Base-by-base conservation (phyloP, 2,888 invertebrate species). In the Pollenia amentaria region DNA sequence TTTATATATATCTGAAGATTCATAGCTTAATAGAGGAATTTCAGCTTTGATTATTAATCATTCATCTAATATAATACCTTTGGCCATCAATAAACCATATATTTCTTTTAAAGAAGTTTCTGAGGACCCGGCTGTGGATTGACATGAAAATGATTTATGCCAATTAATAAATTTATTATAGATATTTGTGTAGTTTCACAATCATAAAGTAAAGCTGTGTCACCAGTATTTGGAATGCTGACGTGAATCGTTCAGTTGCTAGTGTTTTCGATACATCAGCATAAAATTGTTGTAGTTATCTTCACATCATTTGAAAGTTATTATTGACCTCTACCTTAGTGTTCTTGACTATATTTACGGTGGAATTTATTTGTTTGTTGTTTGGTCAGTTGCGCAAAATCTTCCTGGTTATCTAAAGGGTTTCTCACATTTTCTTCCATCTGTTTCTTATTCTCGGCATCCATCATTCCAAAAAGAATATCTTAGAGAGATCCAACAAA, bases 371-470 rank as follows among this genome's bases (percentile, higher is more conserved):
- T n/a, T n/a, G n/a, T n/a, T n/a, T n/a, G n/a, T n/a, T n/a, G n/a
- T n/a, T n/a, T n/a, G n/a, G n/a, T n/a, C n/a, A n/a, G n/a, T n/a
- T n/a, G n/a, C n/a, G n/a, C n/a, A n/a, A n/a, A n/a, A n/a, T n/a
- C n/a, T n/a, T n/a, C n/a, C n/a, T 51, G 9, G 51, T 53, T 53
- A 53, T 53, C 51, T 16, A 53, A 16, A 16, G 18, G 51, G 18
- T 60, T 60, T 38, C 62, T 38, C 62, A 40, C 40, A 62, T 40
- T 62, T 16, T 40, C 10, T n/a, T 62, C 62, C 62, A 62, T 42
- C 40, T n/a, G 14, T 62, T 40, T 16, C n/a, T 57, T n/a, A 72
- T 44, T 44, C 18, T 46, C 44, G 44, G 60, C 44, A 16, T 70
- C 38, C 14, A 69, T 48, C 53, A 62, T 70, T 14, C 42, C 60